phyloP scores from a whole-genome alignment of 2,797 vertebrate genomes.

The Tarsius wallacei region DNA sequence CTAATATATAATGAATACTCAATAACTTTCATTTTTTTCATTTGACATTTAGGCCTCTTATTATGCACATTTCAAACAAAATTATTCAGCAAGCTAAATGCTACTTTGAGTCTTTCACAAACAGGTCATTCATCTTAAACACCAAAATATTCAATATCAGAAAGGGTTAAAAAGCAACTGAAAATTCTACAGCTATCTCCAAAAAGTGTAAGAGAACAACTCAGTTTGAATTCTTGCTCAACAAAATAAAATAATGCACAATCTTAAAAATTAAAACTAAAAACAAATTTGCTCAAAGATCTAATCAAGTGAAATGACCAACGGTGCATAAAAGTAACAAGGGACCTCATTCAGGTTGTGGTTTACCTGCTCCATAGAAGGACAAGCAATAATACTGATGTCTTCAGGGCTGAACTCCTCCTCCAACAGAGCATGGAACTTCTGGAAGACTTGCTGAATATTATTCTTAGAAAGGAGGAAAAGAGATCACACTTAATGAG shows the following conservation, averaged over 20 bases:
- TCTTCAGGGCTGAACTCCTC: slow-evolving; percentile 98
- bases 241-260: slow-evolving; percentile 46
- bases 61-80: slow-evolving; percentile 10
- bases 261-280: slow-evolving; percentile 55
- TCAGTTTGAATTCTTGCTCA: slow-evolving; percentile 51
- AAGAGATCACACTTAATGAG: slow-evolving; percentile 44
- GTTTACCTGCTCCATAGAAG: slow-evolving; percentile 95
- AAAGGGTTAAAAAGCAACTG: background rate
- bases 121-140: slow-evolving; percentile 24
- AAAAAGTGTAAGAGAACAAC: background rate
- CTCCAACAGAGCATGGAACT: slow-evolving; percentile 95
- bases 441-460: slow-evolving; percentile 98
- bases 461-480: slow-evolving; percentile 93
- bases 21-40: background rate
- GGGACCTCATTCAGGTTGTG: background rate
- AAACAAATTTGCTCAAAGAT: slow-evolving; percentile 30
- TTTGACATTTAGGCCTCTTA: slow-evolving; percentile 9
- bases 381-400: slow-evolving; percentile 97
- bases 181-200: slow-evolving; percentile 42
- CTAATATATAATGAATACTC: background rate
- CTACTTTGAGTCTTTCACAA: slow-evolving; percentile 45
- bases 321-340: background rate
- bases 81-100: slow-evolving; percentile 49
- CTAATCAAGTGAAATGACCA: slow-evolving; percentile 38
- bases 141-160: slow-evolving; percentile 17